Evolutionary conservation across 2,888 invertebrate species (phyloP), one percentile per base, ranked within the genome.

Genomic region (Neoaliturus tenellus): DNA sequence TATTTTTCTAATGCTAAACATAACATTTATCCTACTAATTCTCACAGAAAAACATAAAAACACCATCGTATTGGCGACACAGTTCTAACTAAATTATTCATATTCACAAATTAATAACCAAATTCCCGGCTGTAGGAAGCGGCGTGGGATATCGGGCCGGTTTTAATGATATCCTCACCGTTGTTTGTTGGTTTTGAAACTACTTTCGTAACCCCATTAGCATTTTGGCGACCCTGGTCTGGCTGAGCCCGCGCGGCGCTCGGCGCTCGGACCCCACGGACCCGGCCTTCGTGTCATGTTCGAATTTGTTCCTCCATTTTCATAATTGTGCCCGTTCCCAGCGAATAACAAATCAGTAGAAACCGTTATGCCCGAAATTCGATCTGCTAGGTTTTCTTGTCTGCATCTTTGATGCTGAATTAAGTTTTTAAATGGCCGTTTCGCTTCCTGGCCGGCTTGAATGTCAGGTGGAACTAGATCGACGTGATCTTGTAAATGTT

Each of bases 111-210:
- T 44, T 6, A 44, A 12, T 17, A 6, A 44, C 17, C 12, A 6
- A 44, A 44, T 39, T 39, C 39, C 5, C 39, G 12, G 39, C 39
- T 8, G 5, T 5, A 39, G 39, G 39, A 28, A 31, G 14, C 31
- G 31, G 62, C 62, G 62, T 62, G 62, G 62, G 62, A n/a, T 31
- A 5, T 39, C 31, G 28, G 23, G 31, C 3, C 62, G 3, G 31
- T 28, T n/a, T 28, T 62, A 62, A 62, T 62, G 62, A 62, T 62
- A 62, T 28, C 62, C 62, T 62, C 62, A 28, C 62, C 4, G 62
- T 62, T 62, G 62, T 62, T 62, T 62, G 62, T 62, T 62, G 62
- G 62, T 62, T 62, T 62, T 62, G 62, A 62, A 62, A 62, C 31
- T 28, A 62, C 25, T 62, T 62, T 62, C 62, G 62, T 62, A 62